phyloP scores from a whole-genome alignment of 2,888 invertebrate species.

The Drosophila dives region DNA sequence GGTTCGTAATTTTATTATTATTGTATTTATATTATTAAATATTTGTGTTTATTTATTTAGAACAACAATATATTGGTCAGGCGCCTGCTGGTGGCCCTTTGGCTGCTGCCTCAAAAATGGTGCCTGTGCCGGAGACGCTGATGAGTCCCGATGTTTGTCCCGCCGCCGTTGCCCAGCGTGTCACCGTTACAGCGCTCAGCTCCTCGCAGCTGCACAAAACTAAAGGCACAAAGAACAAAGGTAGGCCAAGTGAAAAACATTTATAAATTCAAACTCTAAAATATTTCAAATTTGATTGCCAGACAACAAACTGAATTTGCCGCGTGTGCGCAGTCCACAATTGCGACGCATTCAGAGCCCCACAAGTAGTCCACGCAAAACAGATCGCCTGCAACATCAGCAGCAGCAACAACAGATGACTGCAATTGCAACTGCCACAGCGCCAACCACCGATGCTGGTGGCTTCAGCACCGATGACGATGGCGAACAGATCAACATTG shows the following conservation, averaged over 20 bases:
- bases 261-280: neutral
- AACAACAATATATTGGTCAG: conserved; percentile 73
- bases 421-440: conserved; percentile 8
- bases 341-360: conserved; percentile 82
- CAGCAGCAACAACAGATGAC: conserved; percentile 20
- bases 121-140: conserved; percentile 94
- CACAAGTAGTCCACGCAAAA: conserved; percentile 83
- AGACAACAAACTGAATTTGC: conserved; percentile 84
- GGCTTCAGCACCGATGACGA: conserved; percentile 87
- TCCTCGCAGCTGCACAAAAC: conserved; percentile 82
- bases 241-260: conserved; percentile 52
- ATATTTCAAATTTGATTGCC: neutral
- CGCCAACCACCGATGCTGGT: conserved; percentile 76
- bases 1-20: conserved; percentile 55
- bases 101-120: conserved; percentile 93
- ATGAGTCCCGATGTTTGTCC: conserved; percentile 91
- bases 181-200: conserved; percentile 79
- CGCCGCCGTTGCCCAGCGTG: conserved; percentile 81
- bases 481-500: conserved; percentile 88
- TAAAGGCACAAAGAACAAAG: conserved; percentile 84
- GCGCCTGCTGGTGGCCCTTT: conserved; percentile 86
- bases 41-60: conserved; percentile 43
- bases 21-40: neutral
- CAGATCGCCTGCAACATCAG: conserved; percentile 17
- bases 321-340: conserved; percentile 83